phyloP scores from a whole-genome alignment of 2,888 invertebrate species.

The Pyrrhia umbra region DNA sequence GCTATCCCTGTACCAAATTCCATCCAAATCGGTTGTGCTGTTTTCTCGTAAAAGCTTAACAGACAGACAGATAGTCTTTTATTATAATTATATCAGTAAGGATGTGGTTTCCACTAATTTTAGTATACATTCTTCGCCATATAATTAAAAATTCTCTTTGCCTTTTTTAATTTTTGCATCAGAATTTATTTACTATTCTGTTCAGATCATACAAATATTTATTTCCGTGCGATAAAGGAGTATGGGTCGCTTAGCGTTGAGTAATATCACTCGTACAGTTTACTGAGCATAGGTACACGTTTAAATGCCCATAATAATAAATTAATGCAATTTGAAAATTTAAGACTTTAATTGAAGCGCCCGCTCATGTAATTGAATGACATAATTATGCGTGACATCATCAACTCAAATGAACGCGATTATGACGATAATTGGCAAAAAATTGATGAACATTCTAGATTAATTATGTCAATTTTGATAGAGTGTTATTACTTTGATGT shows the following conservation, averaged over 20 bases:
- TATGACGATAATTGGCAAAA: constrained; percentile 36
- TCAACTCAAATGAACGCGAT: constrained; percentile 31
- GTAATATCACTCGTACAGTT: not conserved
- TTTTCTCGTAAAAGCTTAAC: too few species aligned
- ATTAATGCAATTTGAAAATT: constrained; percentile 22
- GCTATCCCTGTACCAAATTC: too few species aligned
- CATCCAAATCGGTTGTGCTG: too few species aligned
- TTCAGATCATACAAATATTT: not conserved
- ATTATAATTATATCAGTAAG: too few species aligned
- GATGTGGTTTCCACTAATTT: too few species aligned
- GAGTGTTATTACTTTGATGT: not conserved
- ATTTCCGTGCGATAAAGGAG: not conserved
- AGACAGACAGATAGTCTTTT: too few species aligned
- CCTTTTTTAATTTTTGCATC: not conserved
- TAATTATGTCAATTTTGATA: constrained; percentile 15
- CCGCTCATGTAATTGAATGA: constrained; percentile 29
- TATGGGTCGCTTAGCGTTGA: not conserved
- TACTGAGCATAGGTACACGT: not conserved
- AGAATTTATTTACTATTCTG: not conserved
- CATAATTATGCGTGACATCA: constrained; percentile 34
- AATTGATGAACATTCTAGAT: constrained; percentile 23
- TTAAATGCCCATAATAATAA: constrained; percentile 19
- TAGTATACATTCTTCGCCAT: too few species aligned
- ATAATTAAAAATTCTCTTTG: too few species aligned
- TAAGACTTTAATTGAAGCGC: constrained; percentile 22